These are phyloP conservation scores for Melanchra persicariae DNA, from an alignment of 2,888 invertebrate genomes.

Conservation along the genomic window DNA sequence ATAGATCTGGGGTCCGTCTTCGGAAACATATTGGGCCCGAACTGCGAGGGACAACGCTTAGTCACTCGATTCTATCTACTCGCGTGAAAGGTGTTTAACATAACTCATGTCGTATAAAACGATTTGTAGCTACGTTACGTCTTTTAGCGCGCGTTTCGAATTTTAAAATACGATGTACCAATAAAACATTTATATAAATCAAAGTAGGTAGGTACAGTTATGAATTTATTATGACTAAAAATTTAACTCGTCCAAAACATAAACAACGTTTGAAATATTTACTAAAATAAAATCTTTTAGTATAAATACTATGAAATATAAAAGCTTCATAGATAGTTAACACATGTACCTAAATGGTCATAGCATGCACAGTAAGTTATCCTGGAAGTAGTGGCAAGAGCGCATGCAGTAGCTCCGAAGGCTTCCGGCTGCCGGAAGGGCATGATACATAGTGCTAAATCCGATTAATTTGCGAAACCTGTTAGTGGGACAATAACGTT, in stretches of 20 bases:
- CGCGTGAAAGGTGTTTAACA: conserved; percentile 50
- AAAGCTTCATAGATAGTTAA: no score
- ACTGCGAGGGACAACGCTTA: conserved; percentile 71
- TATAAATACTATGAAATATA: no score
- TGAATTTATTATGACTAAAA: conserved; percentile 43
- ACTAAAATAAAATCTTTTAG: conserved; percentile 6
- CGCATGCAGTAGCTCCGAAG: conserved; percentile 67
- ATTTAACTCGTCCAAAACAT: conserved; percentile 5
- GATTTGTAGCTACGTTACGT: conserved; percentile 41
- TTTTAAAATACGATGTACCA: conserved; percentile 38
- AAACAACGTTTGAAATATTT: conserved; percentile 40
- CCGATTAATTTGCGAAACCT: conserved; percentile 84
- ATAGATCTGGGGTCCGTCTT: conserved; percentile 81
- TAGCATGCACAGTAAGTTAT: conserved; percentile 54
- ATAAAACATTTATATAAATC: conserved; percentile 36
- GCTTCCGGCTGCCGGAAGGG: conserved; percentile 75
- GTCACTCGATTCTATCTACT: conserved; percentile 63
- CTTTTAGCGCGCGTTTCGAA: conserved; percentile 35
- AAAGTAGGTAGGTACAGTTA: conserved; percentile 52
- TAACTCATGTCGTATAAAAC: conserved; percentile 57
- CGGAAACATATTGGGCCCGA: conserved; percentile 77
- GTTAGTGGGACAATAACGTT: conserved; percentile 82
- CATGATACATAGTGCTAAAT: conserved; percentile 81
- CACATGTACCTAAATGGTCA: background rate
- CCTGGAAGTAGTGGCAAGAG: conserved; percentile 60